phyloP scores from a whole-genome alignment of 2,113 vertebrate genomes.

The Pelvicachromis taeniatus region DNA sequence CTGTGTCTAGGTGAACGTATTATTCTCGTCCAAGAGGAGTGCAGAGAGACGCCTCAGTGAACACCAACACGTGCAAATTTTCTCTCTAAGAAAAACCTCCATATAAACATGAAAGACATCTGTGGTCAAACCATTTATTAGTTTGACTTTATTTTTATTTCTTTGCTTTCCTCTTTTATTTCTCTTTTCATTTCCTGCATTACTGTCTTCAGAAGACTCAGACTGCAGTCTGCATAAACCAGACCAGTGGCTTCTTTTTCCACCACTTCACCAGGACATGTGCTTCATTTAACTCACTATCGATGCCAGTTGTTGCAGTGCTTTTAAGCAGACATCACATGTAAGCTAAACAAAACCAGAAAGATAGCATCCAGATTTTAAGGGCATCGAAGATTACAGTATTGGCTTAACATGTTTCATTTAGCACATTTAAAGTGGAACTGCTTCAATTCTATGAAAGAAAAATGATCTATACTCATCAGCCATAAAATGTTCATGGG shows the following conservation, averaged over 20 bases:
- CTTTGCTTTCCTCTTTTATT: not conserved
- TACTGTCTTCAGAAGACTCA: not conserved
- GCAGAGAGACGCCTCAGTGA: not conserved
- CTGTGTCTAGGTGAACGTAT: not conserved
- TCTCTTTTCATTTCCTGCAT: not conserved
- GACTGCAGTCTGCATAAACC: not conserved
- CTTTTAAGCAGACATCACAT: not conserved
- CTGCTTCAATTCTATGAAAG: not conserved
- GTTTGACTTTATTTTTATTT: not conserved
- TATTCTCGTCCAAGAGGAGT: not conserved
- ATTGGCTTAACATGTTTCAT: not conserved
- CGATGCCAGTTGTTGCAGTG: not conserved
- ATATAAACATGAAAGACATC: not conserved
- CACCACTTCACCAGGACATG: not conserved
- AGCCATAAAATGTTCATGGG: not conserved
- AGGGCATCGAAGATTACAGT: not conserved
- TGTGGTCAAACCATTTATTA: not conserved
- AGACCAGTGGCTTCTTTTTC: not conserved
- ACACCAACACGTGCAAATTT: not conserved
- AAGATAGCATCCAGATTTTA: not conserved
- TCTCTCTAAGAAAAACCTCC: not conserved
- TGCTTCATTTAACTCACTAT: not conserved
- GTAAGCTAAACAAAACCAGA: not conserved
- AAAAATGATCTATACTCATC: not conserved
- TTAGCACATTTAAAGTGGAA: not conserved